Conservation (phyloP, 2,113 vertebrate genomes). For the Megaceryle torquata region DNA sequence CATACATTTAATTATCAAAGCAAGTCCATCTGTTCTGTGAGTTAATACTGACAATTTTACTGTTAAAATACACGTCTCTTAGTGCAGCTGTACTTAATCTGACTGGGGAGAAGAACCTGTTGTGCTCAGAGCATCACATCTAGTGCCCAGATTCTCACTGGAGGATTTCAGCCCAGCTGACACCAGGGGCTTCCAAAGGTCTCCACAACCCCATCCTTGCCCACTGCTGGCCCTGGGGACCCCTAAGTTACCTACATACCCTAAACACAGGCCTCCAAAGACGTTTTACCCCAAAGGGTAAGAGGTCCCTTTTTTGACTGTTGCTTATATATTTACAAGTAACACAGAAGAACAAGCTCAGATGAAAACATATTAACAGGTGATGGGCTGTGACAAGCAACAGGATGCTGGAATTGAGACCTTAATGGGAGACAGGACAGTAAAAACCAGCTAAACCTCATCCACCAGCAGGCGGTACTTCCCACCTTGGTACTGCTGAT, state of each 20-base stretch:
- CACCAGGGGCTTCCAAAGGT: neutral
- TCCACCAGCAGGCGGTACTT: neutral
- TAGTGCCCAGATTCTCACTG: neutral
- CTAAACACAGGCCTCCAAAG: neutral
- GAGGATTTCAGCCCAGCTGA: neutral
- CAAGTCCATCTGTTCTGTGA: slow-evolving; percentile 38
- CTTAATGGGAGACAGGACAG: neutral
- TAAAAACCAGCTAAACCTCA: neutral
- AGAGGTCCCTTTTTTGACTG: neutral
- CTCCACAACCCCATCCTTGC: neutral
- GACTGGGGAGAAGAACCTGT: neutral
- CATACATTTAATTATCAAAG: slow-evolving; percentile 29
- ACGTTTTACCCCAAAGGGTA: neutral
- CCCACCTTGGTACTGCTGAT: neutral
- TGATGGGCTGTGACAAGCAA: neutral
- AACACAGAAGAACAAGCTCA: neutral
- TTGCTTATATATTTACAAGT: neutral
- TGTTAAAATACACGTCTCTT: neutral
- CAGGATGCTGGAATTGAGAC: neutral
- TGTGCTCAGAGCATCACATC: neutral
- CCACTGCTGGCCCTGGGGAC: neutral
- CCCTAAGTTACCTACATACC: neutral
- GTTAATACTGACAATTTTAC: neutral
- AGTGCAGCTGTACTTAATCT: neutral
- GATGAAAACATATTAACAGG: neutral